Evolutionary conservation across 2,888 invertebrate genomes (phyloP), one percentile per base, ranked within the genome.

Genomic region (Cyclophora punctaria): DNA sequence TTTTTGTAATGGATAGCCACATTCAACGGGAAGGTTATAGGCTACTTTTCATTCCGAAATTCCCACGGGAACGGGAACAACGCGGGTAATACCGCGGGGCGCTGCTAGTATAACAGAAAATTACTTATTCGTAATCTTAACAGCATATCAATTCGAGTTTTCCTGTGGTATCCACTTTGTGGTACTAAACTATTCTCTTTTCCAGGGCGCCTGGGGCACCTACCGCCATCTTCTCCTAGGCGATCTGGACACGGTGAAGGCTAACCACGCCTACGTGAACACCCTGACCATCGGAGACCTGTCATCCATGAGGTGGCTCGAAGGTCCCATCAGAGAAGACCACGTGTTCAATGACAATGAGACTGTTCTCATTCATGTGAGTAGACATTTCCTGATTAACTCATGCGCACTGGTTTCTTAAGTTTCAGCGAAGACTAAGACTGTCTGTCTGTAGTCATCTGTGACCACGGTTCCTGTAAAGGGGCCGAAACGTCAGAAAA

Each of bases 201-300:
- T 64, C 2, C 64, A 89, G 75, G 90, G 90, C 5, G 76, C 87
- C 66, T 95, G 89, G 94, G 94, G 97, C n/a, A 94, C 94, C 0
- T 96, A 95, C 73, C 91, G 96, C n/a, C 96, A 98, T 79, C 75
- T 96, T 5, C 88, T 92, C 0, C 72, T 97, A 1, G 89, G 90
- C 4, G 84, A 91, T 45, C 56, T 87, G 20, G 71, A 80, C 4
- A 76, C 77, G 0, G 80, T 89, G 0, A 71, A 80, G 3, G 85
- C 78, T 5, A 90, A 91, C 56, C 95, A 97, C 73, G 94, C 93
- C 0, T 96, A 91, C 73, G 92, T 93, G 2, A 95, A 96, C 78
- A 92, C 94, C 0, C 68, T 91, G 7, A 92, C 93, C 0, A 91
- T 94, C 49, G 98, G 98, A 47, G 98, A 99, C 73, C 85, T 98